These are phyloP conservation scores for Sebastes melanostomus DNA, from an alignment of 2,797 vertebrate species.

Conservation along the genomic window DNA sequence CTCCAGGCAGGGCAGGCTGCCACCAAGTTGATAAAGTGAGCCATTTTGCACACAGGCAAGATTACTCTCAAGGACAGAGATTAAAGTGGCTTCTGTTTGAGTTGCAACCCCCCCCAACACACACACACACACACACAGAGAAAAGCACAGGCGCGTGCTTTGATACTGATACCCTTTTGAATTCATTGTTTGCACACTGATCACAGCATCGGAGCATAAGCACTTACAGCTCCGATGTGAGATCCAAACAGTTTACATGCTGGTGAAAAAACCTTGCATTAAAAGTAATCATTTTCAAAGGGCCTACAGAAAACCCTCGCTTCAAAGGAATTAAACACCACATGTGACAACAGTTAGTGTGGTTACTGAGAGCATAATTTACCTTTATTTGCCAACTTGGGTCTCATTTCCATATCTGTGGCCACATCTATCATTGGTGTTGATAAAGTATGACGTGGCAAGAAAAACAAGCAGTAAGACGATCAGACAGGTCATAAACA, in stretches of 20 bases:
- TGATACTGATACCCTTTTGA: conserved; percentile 43
- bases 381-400: neutral
- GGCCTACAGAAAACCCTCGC: neutral
- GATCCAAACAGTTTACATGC: neutral
- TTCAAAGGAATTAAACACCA: neutral
- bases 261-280: neutral
- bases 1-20: conserved; percentile 77
- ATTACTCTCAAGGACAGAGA: conserved; percentile 85
- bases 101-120: conserved; percentile 44
- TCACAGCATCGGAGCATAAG: conserved; percentile 28
- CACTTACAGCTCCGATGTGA: neutral
- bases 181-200: conserved; percentile 30
- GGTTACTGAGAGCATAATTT: neutral
- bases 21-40: conserved; percentile 83
- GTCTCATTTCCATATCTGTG: neutral
- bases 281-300: neutral
- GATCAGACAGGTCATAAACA: too few relatives aligned
- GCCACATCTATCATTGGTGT: neutral
- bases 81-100: conserved; percentile 77
- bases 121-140: conserved; percentile 16
- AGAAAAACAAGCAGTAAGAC: too few relatives aligned
- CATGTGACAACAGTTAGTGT: neutral
- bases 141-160: conserved; percentile 2
- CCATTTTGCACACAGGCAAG: conserved; percentile 81
- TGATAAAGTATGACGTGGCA: neutral